phyloP scores from a whole-genome alignment of 1,140 invertebrate species.

The Hylaeus anthracinus region DNA sequence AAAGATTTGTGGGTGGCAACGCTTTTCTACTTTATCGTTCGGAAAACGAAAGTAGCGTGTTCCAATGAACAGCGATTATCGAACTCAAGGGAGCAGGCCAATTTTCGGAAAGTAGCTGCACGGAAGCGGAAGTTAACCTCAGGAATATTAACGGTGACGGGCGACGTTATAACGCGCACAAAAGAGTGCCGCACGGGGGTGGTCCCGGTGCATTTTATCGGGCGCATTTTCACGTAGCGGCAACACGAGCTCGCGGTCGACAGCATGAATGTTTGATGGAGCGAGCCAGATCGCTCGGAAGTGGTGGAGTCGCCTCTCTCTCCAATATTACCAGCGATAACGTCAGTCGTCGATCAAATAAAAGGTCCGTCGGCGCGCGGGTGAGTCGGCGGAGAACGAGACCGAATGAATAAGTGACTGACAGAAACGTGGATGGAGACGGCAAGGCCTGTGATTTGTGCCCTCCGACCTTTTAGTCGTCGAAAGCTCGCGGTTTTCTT shows the following conservation, averaged over 20 bases:
- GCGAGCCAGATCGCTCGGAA: conserved; percentile 57
- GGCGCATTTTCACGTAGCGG: conserved; percentile 52
- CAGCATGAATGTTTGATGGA: conserved; percentile 66
- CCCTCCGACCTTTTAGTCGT: neutral
- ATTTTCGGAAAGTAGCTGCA: conserved; percentile 32
- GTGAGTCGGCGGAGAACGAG: conserved; percentile 5
- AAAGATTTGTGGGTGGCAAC: too few relatives aligned
- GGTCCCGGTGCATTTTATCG: conserved; percentile 56
- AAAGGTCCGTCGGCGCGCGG: conserved; percentile 42
- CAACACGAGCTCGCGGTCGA: conserved; percentile 54
- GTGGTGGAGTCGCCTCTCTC: conserved; percentile 39
- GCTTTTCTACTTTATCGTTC: too few relatives aligned
- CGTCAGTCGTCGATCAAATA: conserved; percentile 64
- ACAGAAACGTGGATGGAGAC: conserved; percentile 25
- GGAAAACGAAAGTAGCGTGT: neutral
- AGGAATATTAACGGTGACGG: conserved; percentile 46
- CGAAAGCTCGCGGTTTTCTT: conserved; percentile 3
- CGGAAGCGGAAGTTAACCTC: conserved; percentile 44
- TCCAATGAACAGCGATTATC: neutral
- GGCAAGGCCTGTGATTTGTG: conserved; percentile 31
- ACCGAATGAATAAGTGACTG: conserved; percentile 46
- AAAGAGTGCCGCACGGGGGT: conserved; percentile 16
- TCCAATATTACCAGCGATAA: conserved; percentile 64
- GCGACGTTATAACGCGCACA: conserved; percentile 40
- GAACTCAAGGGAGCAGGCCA: neutral